Conservation (phyloP, 1,140 invertebrate species). For the Scaptomyza pallida region DNA sequence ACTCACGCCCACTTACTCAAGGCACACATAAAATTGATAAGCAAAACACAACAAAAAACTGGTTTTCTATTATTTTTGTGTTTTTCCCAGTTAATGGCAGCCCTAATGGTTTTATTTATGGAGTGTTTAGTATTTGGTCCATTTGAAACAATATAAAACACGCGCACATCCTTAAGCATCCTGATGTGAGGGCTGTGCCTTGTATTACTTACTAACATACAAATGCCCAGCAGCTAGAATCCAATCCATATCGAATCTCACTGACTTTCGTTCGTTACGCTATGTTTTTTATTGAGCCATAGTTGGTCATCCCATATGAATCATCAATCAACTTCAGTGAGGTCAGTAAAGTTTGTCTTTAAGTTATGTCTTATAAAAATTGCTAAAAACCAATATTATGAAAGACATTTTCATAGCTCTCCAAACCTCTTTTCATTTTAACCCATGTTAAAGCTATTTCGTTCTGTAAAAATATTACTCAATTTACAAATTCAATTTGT, state of each 20-base stretch:
- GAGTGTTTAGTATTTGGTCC: conserved; percentile 72
- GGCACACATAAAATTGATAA: conserved; percentile 73
- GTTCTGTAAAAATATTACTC: conserved; percentile 45
- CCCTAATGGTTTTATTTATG: conserved; percentile 77
- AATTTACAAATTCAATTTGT: conserved; percentile 78
- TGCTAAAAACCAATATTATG: no score
- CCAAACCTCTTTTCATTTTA: neutral
- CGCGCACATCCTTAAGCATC: conserved; percentile 35
- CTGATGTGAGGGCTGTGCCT: conserved; percentile 22
- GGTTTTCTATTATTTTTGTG: conserved; percentile 28
- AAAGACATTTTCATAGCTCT: no score
- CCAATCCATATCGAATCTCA: conserved; percentile 56
- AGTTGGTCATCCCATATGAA: conserved; percentile 1
- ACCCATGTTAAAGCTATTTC: neutral
- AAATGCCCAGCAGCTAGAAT: conserved; percentile 51
- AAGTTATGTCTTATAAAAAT: neutral
- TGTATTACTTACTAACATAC: conserved; percentile 7
- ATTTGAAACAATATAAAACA: conserved; percentile 64
- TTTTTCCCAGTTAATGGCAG: conserved; percentile 54
- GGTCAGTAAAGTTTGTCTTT: neutral
- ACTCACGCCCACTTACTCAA: conserved; percentile 69
- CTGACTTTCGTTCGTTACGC: conserved; percentile 9
- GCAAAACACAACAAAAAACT: conserved; percentile 40
- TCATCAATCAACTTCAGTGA: conserved; percentile 37
- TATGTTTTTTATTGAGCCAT: conserved; percentile 1